Evolutionary conservation across 1,140 invertebrate species (phyloP).

Genomic region (Octopus sinensis): DNA sequence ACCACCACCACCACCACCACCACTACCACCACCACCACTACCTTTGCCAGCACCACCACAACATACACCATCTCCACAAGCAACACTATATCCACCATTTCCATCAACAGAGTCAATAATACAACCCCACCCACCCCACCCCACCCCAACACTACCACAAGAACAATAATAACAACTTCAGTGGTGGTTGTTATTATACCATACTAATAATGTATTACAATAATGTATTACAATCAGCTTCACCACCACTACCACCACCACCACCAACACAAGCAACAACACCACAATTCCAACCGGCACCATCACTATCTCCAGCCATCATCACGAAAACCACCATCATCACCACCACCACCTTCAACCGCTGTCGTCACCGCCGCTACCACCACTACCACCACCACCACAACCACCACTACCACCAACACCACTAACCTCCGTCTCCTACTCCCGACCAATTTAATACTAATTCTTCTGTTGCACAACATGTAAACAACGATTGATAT

Average conservation of each 20-base stretch:
- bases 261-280: neutral
- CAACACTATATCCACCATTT: too few relatives aligned
- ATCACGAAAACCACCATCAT: neutral
- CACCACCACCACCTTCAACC: conserved; percentile 40
- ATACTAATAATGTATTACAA: neutral
- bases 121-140: neutral
- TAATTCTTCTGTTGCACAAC: conserved; percentile 37
- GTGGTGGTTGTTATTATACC: neutral
- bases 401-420: conserved; percentile 52
- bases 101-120: neutral
- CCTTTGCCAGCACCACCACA: too few relatives aligned
- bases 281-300: neutral
- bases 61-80: accelerated
- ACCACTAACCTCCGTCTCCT: conserved; percentile 63
- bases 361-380: conserved; percentile 41
- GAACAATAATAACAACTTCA: neutral
- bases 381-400: conserved; percentile 39
- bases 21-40: too few relatives aligned
- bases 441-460: conserved; percentile 42
- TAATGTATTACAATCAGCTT: too few relatives aligned
- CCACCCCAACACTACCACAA: neutral
- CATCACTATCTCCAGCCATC: conserved; percentile 40
- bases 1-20: too few relatives aligned
- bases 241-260: too few relatives aligned
- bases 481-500: conserved; percentile 18